These are phyloP conservation scores for Eidolon dupreanum DNA, from an alignment of 2,797 vertebrate genomes.

Conservation along the genomic window DNA sequence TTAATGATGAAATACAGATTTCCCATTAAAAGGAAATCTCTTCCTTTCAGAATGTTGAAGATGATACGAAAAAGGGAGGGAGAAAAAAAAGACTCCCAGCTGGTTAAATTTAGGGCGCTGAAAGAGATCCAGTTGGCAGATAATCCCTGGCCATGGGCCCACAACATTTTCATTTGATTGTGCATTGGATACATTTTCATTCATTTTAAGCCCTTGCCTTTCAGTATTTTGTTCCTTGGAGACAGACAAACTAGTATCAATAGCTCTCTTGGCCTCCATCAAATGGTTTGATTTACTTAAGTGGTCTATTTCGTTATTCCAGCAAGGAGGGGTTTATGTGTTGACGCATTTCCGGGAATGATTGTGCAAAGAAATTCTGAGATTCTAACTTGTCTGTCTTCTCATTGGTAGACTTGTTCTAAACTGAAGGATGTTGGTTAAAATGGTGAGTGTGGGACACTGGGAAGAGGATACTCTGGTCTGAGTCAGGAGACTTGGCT, in stretches of 20 bases:
- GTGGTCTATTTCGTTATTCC: constrained; percentile 67
- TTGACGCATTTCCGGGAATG: constrained; percentile 68
- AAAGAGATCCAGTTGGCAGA: constrained; percentile 78
- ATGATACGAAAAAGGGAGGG: constrained; percentile 63
- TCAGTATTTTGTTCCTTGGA: constrained; percentile 78
- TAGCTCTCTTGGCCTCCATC: constrained; percentile 70
- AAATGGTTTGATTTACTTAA: constrained; percentile 77
- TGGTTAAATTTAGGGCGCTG: constrained; percentile 80
- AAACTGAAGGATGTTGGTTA: neutral
- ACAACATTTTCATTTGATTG: constrained; percentile 78
- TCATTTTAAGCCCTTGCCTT: constrained; percentile 78
- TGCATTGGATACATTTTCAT: constrained; percentile 80
- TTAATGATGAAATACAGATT: constrained; percentile 79
- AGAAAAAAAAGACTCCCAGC: constrained; percentile 70
- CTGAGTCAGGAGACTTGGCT: constrained; percentile 8
- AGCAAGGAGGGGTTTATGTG: constrained; percentile 55
- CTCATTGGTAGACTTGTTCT: neutral
- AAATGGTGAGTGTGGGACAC: neutral
- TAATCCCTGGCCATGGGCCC: constrained; percentile 73
- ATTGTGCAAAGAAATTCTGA: constrained; percentile 33
- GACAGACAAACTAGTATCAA: constrained; percentile 71
- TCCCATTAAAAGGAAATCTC: constrained; percentile 79
- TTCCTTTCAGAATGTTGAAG: constrained; percentile 78
- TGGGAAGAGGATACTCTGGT: neutral
- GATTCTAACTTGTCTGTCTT: neutral